A percentile compares a stretch with the other conserved stretches of the same genome.
Conservation (phyloP, 2,888 invertebrate genomes). For the Amphipoea oculea region DNA sequence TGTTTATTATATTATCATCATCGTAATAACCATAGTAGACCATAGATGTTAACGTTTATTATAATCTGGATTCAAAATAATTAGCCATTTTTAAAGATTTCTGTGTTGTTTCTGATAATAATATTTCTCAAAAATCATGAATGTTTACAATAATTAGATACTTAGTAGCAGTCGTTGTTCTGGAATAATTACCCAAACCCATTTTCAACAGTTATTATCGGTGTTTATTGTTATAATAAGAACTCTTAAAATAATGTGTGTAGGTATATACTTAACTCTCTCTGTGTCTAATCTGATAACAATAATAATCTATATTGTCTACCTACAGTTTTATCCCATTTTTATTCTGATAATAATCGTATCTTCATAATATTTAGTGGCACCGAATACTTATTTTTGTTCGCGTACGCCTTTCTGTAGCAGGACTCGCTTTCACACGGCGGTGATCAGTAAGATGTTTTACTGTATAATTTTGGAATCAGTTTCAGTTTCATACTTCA, state of each 20-base stretch:
- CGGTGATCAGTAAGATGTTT: not conserved
- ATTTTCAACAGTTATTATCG: slow-evolving; percentile 23
- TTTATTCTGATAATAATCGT: slow-evolving; percentile 19
- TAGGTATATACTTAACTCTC: slow-evolving; percentile 40
- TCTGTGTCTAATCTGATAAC: slow-evolving; percentile 35
- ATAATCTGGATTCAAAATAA: slow-evolving; percentile 4
- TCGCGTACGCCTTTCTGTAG: slow-evolving; percentile 42
- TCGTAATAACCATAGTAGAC: slow-evolving; percentile 4
- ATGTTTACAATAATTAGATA: slow-evolving; percentile 3
- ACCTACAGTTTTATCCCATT: slow-evolving; percentile 12
- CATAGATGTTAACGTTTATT: slow-evolving; percentile 25
- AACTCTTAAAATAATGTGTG: slow-evolving; percentile 31
- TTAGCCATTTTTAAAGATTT: not conserved
- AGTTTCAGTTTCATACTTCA: not conserved
- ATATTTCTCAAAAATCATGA: slow-evolving; percentile 18
- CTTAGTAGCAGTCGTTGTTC: not conserved
- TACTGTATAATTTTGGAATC: not conserved
- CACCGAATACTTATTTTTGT: slow-evolving; percentile 41
- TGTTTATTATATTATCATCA: slow-evolving; percentile 29
- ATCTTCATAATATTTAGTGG: slow-evolving; percentile 21
- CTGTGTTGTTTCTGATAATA: slow-evolving; percentile 23
- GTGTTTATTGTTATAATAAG: slow-evolving; percentile 52
- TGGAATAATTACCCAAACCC: slow-evolving; percentile 17
- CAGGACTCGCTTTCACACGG: slow-evolving; percentile 22
- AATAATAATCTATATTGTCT: slow-evolving; percentile 8